These are phyloP conservation scores for Drosophila pseudoobscura DNA, from an alignment of 1,140 invertebrate species.

Conservation along the genomic window DNA sequence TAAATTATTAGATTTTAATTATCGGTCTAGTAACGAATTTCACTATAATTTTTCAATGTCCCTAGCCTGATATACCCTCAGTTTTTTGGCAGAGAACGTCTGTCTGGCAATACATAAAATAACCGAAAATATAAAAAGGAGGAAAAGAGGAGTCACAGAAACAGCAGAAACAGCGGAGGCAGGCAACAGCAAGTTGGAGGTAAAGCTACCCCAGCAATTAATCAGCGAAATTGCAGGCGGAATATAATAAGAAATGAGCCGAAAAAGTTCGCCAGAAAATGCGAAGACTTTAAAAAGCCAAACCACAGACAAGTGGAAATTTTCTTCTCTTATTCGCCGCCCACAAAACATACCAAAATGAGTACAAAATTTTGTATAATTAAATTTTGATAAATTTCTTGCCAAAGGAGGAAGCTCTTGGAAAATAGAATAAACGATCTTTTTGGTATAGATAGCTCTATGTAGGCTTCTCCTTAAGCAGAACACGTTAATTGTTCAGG, in stretches of 20 bases:
- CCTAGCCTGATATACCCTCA: background rate
- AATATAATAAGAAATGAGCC: conserved; percentile 51
- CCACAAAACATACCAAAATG: too few relatives aligned
- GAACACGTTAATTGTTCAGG: too few relatives aligned
- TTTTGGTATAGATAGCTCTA: too few relatives aligned
- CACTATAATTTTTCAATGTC: too few relatives aligned
- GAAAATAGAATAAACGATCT: too few relatives aligned
- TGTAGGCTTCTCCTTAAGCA: too few relatives aligned
- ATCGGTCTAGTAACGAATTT: too few relatives aligned
- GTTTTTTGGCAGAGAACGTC: background rate
- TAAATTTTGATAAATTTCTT: too few relatives aligned
- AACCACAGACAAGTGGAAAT: conserved; percentile 16
- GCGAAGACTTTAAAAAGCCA: conserved; percentile 20
- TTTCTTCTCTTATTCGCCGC: too few relatives aligned
- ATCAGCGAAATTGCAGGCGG: conserved; percentile 62
- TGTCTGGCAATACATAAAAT: conserved; percentile 20
- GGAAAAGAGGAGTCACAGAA: background rate
- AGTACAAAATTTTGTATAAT: too few relatives aligned
- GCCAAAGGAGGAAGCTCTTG: too few relatives aligned
- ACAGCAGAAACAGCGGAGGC: background rate
- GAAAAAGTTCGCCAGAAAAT: conserved; percentile 16
- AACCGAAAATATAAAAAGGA: conserved; percentile 18
- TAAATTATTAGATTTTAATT: too few relatives aligned
- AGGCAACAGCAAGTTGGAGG: conserved; percentile 14
- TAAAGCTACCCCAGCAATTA: conserved; percentile 61